Percentiles rank a stretch among this genome's conserved stretches.
These are phyloP conservation scores for Tachypleus tridentatus DNA, from an alignment of 1,140 invertebrate genomes.

Conservation along the genomic window DNA sequence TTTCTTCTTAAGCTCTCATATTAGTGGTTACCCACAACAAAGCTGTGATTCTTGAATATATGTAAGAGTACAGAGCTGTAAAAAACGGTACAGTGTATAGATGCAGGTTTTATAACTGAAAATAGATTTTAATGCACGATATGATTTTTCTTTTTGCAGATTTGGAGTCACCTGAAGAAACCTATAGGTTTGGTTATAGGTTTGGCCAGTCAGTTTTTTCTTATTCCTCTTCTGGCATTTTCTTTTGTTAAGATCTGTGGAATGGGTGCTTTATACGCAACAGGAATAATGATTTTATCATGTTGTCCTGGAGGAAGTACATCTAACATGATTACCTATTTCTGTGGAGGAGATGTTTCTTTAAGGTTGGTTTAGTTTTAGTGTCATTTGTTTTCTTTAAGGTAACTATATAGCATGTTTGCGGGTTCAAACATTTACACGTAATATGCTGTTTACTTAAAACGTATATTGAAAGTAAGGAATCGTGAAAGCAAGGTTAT, in stretches of 20 bases:
- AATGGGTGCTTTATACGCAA: slow-evolving; percentile 22
- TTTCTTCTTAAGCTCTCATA: no score
- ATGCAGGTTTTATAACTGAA: no score
- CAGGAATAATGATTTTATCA: slow-evolving; percentile 31
- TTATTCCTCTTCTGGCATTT: slow-evolving; percentile 34
- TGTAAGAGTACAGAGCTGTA: no score
- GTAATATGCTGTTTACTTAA: no score
- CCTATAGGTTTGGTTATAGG: slow-evolving; percentile 35
- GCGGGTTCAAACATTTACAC: no score
- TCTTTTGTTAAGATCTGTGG: slow-evolving; percentile 22
- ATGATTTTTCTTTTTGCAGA: slow-evolving; percentile 14
- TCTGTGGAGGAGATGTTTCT: slow-evolving; percentile 34
- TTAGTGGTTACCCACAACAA: no score
- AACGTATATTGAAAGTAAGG: no score
- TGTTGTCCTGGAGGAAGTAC: slow-evolving; percentile 35
- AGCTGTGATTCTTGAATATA: no score
- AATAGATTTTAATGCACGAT: neutral
- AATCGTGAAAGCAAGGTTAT: no score
- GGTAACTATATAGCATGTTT: no score
- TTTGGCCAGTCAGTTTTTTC: slow-evolving; percentile 35
- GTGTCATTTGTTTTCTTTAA: no score
- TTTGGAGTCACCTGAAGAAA: slow-evolving; percentile 27
- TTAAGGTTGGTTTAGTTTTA: slow-evolving; percentile 29
- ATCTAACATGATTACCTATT: slow-evolving; percentile 36
- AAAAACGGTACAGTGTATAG: no score